These are phyloP conservation scores for Python bivittatus DNA, from an alignment of 2,113 vertebrate genomes.

Conservation along the genomic window DNA sequence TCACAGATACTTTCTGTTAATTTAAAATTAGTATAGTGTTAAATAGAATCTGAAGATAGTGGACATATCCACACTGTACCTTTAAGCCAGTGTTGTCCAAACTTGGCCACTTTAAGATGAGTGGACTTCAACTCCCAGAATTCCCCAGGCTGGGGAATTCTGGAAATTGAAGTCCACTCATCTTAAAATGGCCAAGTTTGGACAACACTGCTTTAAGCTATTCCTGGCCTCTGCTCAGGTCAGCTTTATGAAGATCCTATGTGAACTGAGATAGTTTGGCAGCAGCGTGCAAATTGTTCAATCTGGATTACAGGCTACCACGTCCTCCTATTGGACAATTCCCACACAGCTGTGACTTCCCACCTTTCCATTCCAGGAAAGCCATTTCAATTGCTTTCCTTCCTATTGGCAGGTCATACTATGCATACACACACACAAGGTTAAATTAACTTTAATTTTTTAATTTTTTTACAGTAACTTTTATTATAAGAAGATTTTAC, in stretches of 20 bases:
- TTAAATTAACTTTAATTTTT: background rate
- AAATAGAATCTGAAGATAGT: background rate
- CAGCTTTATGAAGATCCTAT: background rate
- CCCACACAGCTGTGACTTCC: background rate
- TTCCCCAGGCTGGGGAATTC: too few relatives aligned
- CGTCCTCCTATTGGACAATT: background rate
- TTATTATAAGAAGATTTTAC: too few relatives aligned
- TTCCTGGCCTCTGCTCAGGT: background rate
- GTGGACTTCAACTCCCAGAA: too few relatives aligned
- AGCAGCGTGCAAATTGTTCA: background rate
- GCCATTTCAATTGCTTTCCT: background rate
- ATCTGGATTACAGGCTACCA: background rate
- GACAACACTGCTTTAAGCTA: background rate
- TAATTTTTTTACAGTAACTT: background rate
- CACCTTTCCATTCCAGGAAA: background rate
- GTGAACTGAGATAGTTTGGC: background rate
- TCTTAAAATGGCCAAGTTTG: too few relatives aligned
- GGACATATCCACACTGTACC: background rate
- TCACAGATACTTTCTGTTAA: background rate
- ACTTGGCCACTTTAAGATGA: too few relatives aligned
- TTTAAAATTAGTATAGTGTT: background rate
- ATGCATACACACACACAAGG: background rate
- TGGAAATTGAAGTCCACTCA: too few relatives aligned
- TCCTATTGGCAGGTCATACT: background rate
- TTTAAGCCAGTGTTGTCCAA: too few relatives aligned